A percentile compares a stretch with the other conserved stretches of the same genome.
phyloP scores from a whole-genome alignment of 2,888 invertebrate genomes.

The Ypsolopha scabrella region DNA sequence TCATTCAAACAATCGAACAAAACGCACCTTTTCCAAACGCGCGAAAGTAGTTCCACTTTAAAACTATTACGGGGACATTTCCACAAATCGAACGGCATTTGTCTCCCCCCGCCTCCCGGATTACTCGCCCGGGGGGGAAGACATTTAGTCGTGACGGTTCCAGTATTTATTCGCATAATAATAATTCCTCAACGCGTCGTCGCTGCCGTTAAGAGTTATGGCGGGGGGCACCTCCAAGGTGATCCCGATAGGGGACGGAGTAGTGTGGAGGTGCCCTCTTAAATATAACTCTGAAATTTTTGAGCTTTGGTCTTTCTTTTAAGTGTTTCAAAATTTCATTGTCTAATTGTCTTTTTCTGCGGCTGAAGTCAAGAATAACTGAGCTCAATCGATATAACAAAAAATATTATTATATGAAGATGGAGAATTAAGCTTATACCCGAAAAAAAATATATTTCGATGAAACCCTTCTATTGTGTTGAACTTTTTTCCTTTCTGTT shows the following conservation, averaged over 20 bases:
- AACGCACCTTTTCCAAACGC: background rate
- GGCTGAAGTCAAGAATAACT: too few relatives aligned
- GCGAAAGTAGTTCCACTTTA: slow-evolving; percentile 28
- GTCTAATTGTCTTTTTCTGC: too few relatives aligned
- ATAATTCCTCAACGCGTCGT: slow-evolving; percentile 69
- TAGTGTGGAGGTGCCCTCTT: slow-evolving; percentile 23
- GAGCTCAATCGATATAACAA: too few relatives aligned
- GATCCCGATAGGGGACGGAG: slow-evolving; percentile 22
- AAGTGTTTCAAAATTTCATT: too few relatives aligned
- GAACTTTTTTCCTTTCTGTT: too few relatives aligned
- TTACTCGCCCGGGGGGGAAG: slow-evolving; percentile 39
- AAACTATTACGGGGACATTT: slow-evolving; percentile 33
- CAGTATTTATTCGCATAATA: slow-evolving; percentile 78
- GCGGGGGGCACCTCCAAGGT: slow-evolving; percentile 62
- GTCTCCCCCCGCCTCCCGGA: slow-evolving; percentile 27
- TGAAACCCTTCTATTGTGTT: too few relatives aligned
- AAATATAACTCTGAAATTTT: background rate
- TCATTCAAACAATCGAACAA: too few relatives aligned
- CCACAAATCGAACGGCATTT: slow-evolving; percentile 35
- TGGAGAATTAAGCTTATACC: too few relatives aligned
- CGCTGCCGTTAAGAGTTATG: slow-evolving; percentile 60
- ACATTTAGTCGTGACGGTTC: slow-evolving; percentile 74
- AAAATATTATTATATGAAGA: too few relatives aligned
- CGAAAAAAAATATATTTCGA: too few relatives aligned
- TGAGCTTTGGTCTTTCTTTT: too few relatives aligned